Conservation (phyloP, 2,888 invertebrate genomes). For the Cremastinae sp. region DNA sequence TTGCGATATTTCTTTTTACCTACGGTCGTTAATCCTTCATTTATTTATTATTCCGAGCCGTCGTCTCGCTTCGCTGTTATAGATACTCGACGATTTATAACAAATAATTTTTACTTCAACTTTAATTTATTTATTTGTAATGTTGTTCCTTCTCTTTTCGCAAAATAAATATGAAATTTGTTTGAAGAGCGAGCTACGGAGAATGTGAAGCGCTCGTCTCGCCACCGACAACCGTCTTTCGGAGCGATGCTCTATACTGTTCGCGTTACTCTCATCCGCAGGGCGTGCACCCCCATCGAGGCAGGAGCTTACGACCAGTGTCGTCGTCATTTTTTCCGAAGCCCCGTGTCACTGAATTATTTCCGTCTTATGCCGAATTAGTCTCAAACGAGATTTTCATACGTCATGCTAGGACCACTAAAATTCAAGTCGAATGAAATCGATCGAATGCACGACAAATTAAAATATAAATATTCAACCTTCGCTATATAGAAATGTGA, state of each 20-base stretch:
- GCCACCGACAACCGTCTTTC: conserved; percentile 64
- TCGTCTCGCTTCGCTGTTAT: neutral
- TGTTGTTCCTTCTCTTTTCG: no score
- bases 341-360: conserved; percentile 43
- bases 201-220: conserved; percentile 54
- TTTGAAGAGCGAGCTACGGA: conserved; percentile 23
- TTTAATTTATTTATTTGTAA: no score
- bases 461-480: no score
- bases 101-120: neutral
- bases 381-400: no score
- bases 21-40: conserved; percentile 9
- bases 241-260: conserved; percentile 68
- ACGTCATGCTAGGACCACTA: no score
- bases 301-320: conserved; percentile 73
- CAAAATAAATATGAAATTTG: neutral
- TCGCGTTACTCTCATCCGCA: conserved; percentile 72
- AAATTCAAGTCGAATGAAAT: no score
- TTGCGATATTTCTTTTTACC: conserved; percentile 38
- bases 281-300: conserved; percentile 76
- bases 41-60: neutral
- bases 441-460: no score
- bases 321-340: conserved; percentile 63
- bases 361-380: neutral
- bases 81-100: neutral
- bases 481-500: no score